Evolutionary conservation across 92 coral and sea anemone genomes (phyloP).

Genomic region (Pocillopora grandis): DNA sequence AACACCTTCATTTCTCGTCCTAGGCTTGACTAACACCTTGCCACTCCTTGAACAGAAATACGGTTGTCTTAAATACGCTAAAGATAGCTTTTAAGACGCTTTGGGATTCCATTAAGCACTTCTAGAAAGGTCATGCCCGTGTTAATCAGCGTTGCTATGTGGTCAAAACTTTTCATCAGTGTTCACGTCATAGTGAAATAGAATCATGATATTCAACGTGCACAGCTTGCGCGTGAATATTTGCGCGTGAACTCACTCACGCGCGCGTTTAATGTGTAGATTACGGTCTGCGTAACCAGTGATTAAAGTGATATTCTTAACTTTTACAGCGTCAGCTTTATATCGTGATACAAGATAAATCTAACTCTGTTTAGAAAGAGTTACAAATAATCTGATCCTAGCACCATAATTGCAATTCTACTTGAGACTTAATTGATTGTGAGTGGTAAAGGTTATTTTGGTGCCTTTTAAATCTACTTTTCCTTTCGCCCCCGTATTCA

Average conservation of each 20-base stretch:
- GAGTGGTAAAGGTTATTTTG: too few species aligned
- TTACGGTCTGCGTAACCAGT: neutral
- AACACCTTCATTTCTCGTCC: neutral
- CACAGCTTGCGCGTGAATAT: neutral
- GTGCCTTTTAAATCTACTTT: too few species aligned
- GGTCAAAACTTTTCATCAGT: slow-evolving; percentile 3
- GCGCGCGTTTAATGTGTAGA: neutral
- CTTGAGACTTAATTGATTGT: too few species aligned
- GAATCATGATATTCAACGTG: neutral
- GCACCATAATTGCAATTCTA: too few species aligned
- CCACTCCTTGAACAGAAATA: neutral
- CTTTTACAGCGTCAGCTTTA: too few species aligned
- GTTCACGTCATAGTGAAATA: slow-evolving; percentile 17
- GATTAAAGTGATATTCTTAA: neutral
- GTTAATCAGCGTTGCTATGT: too few species aligned
- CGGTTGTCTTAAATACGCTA: neutral
- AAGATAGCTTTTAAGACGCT: neutral
- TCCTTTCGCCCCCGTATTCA: too few species aligned
- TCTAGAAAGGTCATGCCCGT: too few species aligned
- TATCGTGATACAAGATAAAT: too few species aligned
- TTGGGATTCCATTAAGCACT: too few species aligned
- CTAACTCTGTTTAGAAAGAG: too few species aligned
- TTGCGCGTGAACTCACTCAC: neutral
- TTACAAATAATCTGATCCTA: too few species aligned
- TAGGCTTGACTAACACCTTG: neutral